Evolutionary conservation across 2,797 vertebrate species (phyloP), one percentile per base, ranked within the genome.

Genomic region (Rhinichthys osculus): DNA sequence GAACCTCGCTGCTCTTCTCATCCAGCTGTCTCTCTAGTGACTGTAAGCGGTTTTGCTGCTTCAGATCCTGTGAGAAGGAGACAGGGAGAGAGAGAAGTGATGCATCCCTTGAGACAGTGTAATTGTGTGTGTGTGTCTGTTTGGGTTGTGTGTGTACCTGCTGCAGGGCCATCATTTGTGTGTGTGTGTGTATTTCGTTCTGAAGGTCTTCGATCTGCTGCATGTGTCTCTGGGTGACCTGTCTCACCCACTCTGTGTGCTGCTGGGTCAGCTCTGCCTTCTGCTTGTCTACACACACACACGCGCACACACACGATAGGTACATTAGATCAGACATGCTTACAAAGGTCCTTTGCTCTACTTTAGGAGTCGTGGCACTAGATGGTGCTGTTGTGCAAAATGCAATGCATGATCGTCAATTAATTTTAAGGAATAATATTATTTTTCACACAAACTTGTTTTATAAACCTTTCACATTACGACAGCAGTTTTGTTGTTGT

Each of bases 181-280:
- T 96, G 92, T 95, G 94, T 33, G 94, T 96, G 78, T 93, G 95
- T 71, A 97, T 94, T 85, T 98, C 95, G 0, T 93, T 92, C 91
- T 96, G 96, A 23, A 98, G 95, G 44, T 95, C 95, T 79, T 97
- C 97, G 82, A 97, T 93, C 92, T 98, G 96, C 93, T 97, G 96
- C 96, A 95, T 97, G 88, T 98, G 96, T 91, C 95, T 94, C 93
- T 96, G 95, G 87, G 95, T 96, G 91, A 96, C 93, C 92, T 96
- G 96, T 78, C 94, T 91, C 9, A 92, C 95, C 94, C 96, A 98
- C 52, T 93, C 94, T 0, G 94, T 94, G 85, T 95, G 96, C 89
- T 98, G 96, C 90, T 97, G 97, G 2, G 93, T 96, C 88, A 98
- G 91, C 92, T 99, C 97, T 78, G 95, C 94, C 70, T 94, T 94